These are phyloP conservation scores for Nycteola revayana DNA, from an alignment of 2,888 invertebrate species.

Conservation along the genomic window DNA sequence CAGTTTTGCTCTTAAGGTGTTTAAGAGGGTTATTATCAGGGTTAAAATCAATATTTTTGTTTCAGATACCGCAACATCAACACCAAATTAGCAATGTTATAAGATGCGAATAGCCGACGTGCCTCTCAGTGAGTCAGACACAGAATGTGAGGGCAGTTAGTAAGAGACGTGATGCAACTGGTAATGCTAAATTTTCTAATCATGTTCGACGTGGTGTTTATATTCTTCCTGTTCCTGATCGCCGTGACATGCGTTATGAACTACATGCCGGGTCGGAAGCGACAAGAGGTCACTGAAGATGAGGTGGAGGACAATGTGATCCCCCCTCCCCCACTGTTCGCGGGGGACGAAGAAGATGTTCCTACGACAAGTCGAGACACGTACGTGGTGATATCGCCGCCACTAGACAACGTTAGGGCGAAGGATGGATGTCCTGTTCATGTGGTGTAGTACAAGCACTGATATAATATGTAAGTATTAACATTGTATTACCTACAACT, in stretches of 20 bases:
- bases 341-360: constrained; percentile 56
- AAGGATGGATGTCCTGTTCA: constrained; percentile 77
- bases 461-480: constrained; percentile 65
- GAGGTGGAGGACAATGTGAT: constrained; percentile 75
- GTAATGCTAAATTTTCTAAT: constrained; percentile 93
- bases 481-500: not conserved
- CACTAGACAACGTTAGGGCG: constrained; percentile 59
- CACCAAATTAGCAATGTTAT: constrained; percentile 15
- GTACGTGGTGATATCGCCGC: constrained; percentile 75
- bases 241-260: constrained; percentile 92
- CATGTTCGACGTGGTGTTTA: constrained; percentile 94
- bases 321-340: constrained; percentile 74
- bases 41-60: constrained; percentile 21
- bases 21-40: not conserved
- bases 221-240: constrained; percentile 92
- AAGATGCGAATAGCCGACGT: constrained; percentile 25
- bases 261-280: constrained; percentile 86
- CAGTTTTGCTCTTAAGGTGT: not conserved
- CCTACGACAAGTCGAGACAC: constrained; percentile 65
- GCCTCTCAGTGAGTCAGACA: constrained; percentile 26
- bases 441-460: constrained; percentile 74
- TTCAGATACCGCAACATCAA: constrained; percentile 30
- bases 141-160: constrained; percentile 64
- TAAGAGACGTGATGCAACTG: constrained; percentile 87
- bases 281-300: constrained; percentile 74